Evolutionary conservation across 2,797 vertebrate species (phyloP).

Genomic region (Falco concolor): DNA sequence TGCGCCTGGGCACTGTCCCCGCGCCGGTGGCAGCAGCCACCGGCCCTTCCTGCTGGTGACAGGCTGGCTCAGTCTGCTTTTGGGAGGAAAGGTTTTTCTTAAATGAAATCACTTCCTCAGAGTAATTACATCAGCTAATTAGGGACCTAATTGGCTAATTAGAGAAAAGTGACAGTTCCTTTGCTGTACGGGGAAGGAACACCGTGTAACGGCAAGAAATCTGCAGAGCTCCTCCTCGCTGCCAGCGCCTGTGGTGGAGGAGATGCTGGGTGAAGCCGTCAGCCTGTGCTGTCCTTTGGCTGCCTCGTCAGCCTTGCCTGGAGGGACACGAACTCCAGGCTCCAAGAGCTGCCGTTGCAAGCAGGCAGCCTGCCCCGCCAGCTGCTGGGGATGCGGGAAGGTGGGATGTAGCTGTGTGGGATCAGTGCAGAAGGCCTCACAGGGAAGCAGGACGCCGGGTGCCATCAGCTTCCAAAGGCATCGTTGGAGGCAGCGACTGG

Average conservation of each 20-base stretch:
- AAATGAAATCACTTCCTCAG: neutral
- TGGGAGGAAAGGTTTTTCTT: neutral
- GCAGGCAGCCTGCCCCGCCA: neutral
- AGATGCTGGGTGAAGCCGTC: neutral
- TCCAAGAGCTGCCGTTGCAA: accelerated
- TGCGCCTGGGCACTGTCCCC: neutral
- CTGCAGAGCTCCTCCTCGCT: neutral
- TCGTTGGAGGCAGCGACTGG: accelerated
- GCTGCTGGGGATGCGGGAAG: accelerated
- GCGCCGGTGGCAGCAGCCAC: accelerated
- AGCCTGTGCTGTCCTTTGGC: accelerated
- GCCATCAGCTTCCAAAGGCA: neutral
- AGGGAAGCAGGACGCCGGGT: accelerated
- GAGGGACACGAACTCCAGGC: accelerated
- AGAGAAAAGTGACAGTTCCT: neutral
- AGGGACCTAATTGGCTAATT: neutral
- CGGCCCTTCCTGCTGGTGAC: neutral
- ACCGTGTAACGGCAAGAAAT: neutral
- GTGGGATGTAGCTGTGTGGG: accelerated
- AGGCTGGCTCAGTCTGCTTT: neutral
- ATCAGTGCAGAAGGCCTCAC: accelerated
- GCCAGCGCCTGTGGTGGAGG: neutral
- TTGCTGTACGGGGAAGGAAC: neutral
- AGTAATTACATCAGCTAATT: slow-evolving; percentile 16
- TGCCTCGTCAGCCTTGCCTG: neutral